These are phyloP conservation scores for Zelleria hepariella DNA, from an alignment of 2,888 invertebrate genomes.

Conservation along the genomic window DNA sequence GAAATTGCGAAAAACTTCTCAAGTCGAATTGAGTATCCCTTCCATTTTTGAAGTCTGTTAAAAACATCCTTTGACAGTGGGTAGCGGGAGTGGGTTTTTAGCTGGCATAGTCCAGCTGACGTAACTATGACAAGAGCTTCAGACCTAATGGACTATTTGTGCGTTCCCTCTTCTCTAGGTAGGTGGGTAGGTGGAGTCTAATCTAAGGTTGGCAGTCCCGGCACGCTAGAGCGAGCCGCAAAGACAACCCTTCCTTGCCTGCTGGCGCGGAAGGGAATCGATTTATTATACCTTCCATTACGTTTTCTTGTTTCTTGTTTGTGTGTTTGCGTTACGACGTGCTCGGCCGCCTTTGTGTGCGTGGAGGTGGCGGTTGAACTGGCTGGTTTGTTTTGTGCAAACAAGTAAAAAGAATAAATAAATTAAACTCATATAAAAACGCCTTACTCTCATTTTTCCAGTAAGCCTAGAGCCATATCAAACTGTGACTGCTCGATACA, in stretches of 20 bases:
- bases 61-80: no score
- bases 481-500: no score
- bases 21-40: no score
- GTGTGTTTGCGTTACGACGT: constrained; percentile 14
- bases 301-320: constrained; percentile 12
- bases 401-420: no score
- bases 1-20: no score
- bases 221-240: constrained; percentile 10
- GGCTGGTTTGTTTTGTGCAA: neutral
- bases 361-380: neutral
- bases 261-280: constrained; percentile 37
- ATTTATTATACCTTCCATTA: constrained; percentile 44
- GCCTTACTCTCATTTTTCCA: no score
- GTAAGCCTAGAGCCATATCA: no score
- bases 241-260: constrained; percentile 36
- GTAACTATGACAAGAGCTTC: no score
- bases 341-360: neutral
- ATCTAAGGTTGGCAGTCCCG: neutral
- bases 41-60: no score
- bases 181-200: neutral
- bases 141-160: neutral
- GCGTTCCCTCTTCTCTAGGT: neutral
- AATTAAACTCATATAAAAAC: no score
- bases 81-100: no score
- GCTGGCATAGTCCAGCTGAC: no score